Evolutionary conservation across 1,140 invertebrate genomes (phyloP), one percentile per base, ranked within the genome.

Genomic region (Grapholita molesta): DNA sequence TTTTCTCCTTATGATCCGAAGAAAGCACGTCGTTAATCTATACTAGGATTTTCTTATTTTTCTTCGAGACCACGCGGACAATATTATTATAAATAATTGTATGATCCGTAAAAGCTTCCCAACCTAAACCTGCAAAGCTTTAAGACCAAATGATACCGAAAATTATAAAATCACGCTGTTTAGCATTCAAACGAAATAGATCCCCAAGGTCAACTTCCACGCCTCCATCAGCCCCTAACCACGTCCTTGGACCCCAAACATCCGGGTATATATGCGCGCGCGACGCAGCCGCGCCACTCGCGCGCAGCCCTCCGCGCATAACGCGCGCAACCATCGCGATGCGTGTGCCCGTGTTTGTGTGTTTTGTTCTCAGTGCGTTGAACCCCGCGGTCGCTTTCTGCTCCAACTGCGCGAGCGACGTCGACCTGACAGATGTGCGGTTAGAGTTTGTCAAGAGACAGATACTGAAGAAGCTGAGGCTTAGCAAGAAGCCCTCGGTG

Each of bases 391-490:
- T 82, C 64, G 82, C 78, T 15, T 78, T 81, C 24, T 91, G 89
- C 72, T 79, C 82, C 11, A 87, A 84, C 12, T 89, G 86, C 75
- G 89, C 79, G 8, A 88, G 82, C 11, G 82, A 75, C 69, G 83
- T 82, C 1, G 79, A 88, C 53, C 73, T 94, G 30, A 93, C 89
- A 0, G 92, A 93, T 42, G 83, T 92, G 18, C 85, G 96, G 65
- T 94, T 96, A 38, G 96, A 97, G 82, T 95, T 95, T 70, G 95
- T 97, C 8, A 97, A 97, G 80, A 94, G 96, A 74, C 96, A 97
- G 86, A 97, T 97, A 15, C 82, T 97, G 64, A 95, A 94, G 84
- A 97, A 97, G 82, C 80, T 97, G 52, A 86, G 96, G 68, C 82
- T 97, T 1, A 96, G 94, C 52, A 95, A 95, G 80, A 95, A 95